phyloP scores from a whole-genome alignment of 2,113 vertebrate species.

The Hucho hucho region DNA sequence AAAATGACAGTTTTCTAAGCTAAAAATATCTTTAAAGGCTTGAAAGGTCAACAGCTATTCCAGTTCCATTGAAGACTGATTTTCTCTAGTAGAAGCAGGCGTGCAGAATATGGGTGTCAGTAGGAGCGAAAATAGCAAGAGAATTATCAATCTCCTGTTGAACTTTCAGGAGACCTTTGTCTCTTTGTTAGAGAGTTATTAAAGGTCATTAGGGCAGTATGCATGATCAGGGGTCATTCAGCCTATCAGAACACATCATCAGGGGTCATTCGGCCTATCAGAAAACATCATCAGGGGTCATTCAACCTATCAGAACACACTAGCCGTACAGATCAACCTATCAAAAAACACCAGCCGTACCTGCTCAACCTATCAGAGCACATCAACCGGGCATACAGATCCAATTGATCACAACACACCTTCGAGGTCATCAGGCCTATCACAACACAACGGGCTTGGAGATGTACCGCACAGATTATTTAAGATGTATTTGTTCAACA shows the following conservation, averaged over 20 bases:
- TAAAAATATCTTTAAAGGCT: constrained; percentile 6
- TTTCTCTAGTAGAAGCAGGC: constrained; percentile 30
- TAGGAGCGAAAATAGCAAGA: neutral
- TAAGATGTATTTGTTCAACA: neutral
- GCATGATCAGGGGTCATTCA: neutral
- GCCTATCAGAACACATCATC: no score
- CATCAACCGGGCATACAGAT: no score
- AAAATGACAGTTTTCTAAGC: no score
- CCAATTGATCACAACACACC: neutral
- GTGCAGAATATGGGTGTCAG: neutral
- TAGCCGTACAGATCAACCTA: no score
- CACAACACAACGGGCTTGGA: neutral
- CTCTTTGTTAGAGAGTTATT: neutral
- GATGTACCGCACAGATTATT: neutral
- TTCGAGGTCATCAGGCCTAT: constrained; percentile 16
- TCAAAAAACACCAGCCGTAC: no score
- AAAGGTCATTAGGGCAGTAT: constrained; percentile 1
- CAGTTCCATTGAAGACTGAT: constrained; percentile 37
- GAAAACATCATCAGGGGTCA: no score
- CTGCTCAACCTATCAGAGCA: no score
- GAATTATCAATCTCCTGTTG: constrained; percentile 29
- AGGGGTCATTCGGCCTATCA: no score
- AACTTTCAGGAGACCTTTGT: constrained; percentile 25
- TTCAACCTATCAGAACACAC: no score
- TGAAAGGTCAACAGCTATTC: constrained; percentile 48